A percentile compares a stretch with the other conserved stretches of the same genome.
phyloP scores from a whole-genome alignment of 1,140 invertebrate species.

The Heliconius hewitsoni region DNA sequence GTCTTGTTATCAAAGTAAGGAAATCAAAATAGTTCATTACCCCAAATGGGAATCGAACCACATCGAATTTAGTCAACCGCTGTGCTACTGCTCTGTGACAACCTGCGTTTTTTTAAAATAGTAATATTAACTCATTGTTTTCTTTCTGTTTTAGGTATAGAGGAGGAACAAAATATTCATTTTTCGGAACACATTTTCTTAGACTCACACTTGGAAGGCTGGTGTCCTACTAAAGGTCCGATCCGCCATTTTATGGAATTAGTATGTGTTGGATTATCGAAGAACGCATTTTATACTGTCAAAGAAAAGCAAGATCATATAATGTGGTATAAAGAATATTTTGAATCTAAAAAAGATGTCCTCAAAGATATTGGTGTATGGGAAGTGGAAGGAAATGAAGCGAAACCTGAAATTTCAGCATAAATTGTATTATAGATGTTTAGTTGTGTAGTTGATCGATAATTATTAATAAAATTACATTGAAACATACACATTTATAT shows the following conservation, averaged over 20 bases:
- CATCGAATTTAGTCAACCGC: too few relatives aligned
- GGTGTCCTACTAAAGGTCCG: conserved; percentile 94
- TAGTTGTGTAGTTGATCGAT: conserved; percentile 1
- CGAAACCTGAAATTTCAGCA: not conserved
- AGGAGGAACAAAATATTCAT: conserved; percentile 89
- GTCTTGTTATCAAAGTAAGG: too few relatives aligned
- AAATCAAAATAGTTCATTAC: too few relatives aligned
- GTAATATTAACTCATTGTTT: not conserved
- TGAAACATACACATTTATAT: not conserved
- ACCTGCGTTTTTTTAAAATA: not conserved
- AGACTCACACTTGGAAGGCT: conserved; percentile 90
- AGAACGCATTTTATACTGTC: conserved; percentile 95
- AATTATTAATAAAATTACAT: not conserved
- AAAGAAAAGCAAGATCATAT: conserved; percentile 95
- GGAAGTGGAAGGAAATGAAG: conserved; percentile 49
- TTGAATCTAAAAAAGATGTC: conserved; percentile 89
- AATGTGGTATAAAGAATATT: conserved; percentile 96
- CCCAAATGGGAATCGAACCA: too few relatives aligned
- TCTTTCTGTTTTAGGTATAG: conserved; percentile 83
- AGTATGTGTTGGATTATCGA: conserved; percentile 95
- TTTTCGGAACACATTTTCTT: conserved; percentile 97
- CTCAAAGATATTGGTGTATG: conserved; percentile 84
- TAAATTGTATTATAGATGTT: not conserved
- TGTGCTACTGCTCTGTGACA: too few relatives aligned
- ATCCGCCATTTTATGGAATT: conserved; percentile 98